Evolutionary conservation across 1,140 invertebrate species (phyloP).

Genomic region (Plectus sambesii): DNA sequence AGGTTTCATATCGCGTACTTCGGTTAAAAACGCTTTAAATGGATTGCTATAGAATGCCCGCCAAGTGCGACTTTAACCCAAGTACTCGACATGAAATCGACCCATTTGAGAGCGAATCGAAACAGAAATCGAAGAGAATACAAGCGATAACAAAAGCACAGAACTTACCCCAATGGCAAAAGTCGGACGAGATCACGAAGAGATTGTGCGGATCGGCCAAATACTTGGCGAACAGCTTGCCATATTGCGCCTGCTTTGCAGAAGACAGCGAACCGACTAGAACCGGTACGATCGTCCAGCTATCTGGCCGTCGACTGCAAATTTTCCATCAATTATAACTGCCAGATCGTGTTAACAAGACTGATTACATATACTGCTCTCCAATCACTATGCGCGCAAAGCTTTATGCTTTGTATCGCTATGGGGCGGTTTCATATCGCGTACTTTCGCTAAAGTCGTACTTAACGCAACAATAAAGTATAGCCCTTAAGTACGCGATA

Average conservation of each 20-base stretch:
- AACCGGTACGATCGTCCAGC: constrained; percentile 88
- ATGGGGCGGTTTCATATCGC: too few relatives aligned
- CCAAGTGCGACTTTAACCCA: too few relatives aligned
- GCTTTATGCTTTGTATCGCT: too few relatives aligned
- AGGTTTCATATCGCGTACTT: too few relatives aligned
- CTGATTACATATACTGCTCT: constrained; percentile 7
- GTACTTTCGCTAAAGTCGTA: too few relatives aligned
- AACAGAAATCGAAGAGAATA: constrained; percentile 7
- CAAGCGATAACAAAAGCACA: constrained; percentile 4
- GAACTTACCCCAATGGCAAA: constrained; percentile 81
- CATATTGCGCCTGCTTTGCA: constrained; percentile 78
- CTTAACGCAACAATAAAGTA: too few relatives aligned
- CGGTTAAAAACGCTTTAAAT: too few relatives aligned
- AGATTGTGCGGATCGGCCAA: constrained; percentile 70
- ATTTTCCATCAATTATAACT: constrained; percentile 9
- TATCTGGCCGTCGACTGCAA: constrained; percentile 55
- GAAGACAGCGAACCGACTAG: constrained; percentile 83
- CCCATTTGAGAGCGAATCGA: constrained; percentile 8
- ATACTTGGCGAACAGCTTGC: constrained; percentile 74
- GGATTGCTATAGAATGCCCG: too few relatives aligned
- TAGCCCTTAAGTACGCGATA: too few relatives aligned
- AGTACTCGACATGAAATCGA: too few relatives aligned
- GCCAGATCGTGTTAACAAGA: constrained; percentile 2
- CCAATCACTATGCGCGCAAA: too few relatives aligned
- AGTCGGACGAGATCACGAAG: constrained; percentile 95